Percentiles rank a stretch among this genome's conserved stretches.
phyloP scores from a whole-genome alignment of 2,888 invertebrate genomes.

The Exocentrus adspersus region DNA sequence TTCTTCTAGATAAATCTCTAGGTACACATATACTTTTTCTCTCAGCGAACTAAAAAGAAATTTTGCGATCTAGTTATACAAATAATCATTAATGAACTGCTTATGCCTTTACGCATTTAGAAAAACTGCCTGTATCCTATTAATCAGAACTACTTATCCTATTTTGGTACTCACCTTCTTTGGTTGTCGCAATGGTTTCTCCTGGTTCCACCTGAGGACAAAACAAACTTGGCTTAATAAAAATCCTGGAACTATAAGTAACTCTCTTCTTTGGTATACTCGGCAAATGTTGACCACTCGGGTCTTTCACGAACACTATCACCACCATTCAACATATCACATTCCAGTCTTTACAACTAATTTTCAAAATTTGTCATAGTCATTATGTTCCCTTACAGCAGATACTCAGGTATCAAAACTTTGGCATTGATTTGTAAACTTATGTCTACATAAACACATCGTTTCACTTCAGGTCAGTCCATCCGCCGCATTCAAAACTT shows the following conservation, averaged over 20 bases:
- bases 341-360: slow-evolving; percentile 36
- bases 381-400: no score
- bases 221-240: slow-evolving; percentile 59
- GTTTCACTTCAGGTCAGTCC: slow-evolving; percentile 13
- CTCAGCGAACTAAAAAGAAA: no score
- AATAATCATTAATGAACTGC: no score
- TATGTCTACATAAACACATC: slow-evolving; percentile 9
- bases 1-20: no score
- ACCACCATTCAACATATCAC: slow-evolving; percentile 71
- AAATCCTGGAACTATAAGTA: slow-evolving; percentile 60
- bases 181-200: slow-evolving; percentile 84
- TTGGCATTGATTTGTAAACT: slow-evolving; percentile 15
- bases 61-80: no score
- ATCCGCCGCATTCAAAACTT: slow-evolving; percentile 12
- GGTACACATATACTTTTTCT: no score
- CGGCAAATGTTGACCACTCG: slow-evolving; percentile 63
- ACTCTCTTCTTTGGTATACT: slow-evolving; percentile 55
- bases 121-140: no score
- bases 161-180: slow-evolving; percentile 80
- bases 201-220: slow-evolving; percentile 70
- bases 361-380: no score
- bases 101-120: neutral
- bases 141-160: neutral
- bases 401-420: no score
- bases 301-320: slow-evolving; percentile 73